Conservation (phyloP, 2,113 vertebrate species). For the Anolis sagrei region DNA sequence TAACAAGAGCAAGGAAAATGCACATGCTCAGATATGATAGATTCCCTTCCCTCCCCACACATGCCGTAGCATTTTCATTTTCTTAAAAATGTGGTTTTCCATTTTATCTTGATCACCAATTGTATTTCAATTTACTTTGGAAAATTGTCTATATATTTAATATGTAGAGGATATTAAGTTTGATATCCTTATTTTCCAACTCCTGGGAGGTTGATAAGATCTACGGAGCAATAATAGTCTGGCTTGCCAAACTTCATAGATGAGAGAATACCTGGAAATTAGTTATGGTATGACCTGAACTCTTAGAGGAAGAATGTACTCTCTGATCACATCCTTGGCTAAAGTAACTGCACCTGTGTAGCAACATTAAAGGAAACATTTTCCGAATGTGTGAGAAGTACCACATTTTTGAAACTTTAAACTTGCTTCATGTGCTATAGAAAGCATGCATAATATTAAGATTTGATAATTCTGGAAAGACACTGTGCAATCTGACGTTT, state of each 20-base stretch:
- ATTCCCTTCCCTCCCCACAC: background rate
- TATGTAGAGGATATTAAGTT: background rate
- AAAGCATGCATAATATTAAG: background rate
- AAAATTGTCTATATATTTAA: background rate
- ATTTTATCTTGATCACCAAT: background rate
- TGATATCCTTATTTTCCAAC: background rate
- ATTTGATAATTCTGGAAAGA: background rate
- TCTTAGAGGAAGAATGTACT: too few relatives aligned
- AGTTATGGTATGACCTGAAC: background rate
- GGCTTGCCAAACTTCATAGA: background rate
- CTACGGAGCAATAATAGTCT: background rate
- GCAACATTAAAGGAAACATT: too few relatives aligned
- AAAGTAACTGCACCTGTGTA: too few relatives aligned
- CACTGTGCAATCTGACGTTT: background rate
- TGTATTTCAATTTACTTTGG: background rate
- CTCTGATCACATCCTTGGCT: too few relatives aligned
- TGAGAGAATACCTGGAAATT: background rate
- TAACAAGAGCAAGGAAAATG: background rate
- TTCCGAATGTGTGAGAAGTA: too few relatives aligned
- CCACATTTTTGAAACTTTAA: too few relatives aligned
- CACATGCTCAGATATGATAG: rapidly evolving
- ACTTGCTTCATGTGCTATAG: background rate
- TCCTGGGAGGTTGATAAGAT: background rate
- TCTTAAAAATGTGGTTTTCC: background rate
- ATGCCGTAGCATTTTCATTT: background rate